These are phyloP conservation scores for Drosophila orosa DNA, from an alignment of 1,140 invertebrate genomes.

Conservation along the genomic window DNA sequence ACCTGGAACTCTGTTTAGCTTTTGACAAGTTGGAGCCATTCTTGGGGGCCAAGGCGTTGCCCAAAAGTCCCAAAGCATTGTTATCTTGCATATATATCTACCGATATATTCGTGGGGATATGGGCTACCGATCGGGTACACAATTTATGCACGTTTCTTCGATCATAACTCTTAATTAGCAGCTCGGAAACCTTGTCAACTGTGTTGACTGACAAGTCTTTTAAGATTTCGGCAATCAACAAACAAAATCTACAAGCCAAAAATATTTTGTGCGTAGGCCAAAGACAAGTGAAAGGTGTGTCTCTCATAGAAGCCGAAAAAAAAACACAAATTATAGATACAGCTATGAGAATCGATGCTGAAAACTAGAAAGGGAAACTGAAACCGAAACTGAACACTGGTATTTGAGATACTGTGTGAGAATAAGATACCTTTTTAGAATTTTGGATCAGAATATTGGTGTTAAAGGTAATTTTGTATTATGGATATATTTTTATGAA, in stretches of 20 bases:
- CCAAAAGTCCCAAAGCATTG: conserved; percentile 47
- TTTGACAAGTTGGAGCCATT: conserved; percentile 64
- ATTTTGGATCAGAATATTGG: not conserved
- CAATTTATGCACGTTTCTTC: conserved; percentile 76
- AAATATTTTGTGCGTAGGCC: conserved; percentile 67
- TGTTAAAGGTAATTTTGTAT: no score
- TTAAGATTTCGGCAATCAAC: conserved; percentile 75
- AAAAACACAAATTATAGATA: conserved; percentile 1
- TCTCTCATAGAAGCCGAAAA: conserved; percentile 34
- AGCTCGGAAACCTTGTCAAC: conserved; percentile 73
- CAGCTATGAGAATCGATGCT: conserved; percentile 17
- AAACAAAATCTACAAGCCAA: conserved; percentile 48
- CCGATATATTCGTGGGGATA: conserved; percentile 8
- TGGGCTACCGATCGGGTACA: conserved; percentile 6
- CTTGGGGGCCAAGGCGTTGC: conserved; percentile 57
- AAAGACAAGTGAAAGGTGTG: conserved; percentile 69
- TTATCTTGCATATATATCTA: conserved; percentile 27
- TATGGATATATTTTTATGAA: not conserved
- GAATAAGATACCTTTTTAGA: not conserved
- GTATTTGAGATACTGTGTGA: not conserved
- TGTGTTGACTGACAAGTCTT: conserved; percentile 80
- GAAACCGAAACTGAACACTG: not conserved
- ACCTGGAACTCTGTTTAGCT: conserved; percentile 62
- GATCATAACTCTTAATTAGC: conserved; percentile 82
- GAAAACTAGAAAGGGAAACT: conserved; percentile 48